A percentile compares a stretch with the other conserved stretches of the same genome.
phyloP scores from a whole-genome alignment of 2,113 vertebrate genomes.

The Condylura cristata region DNA sequence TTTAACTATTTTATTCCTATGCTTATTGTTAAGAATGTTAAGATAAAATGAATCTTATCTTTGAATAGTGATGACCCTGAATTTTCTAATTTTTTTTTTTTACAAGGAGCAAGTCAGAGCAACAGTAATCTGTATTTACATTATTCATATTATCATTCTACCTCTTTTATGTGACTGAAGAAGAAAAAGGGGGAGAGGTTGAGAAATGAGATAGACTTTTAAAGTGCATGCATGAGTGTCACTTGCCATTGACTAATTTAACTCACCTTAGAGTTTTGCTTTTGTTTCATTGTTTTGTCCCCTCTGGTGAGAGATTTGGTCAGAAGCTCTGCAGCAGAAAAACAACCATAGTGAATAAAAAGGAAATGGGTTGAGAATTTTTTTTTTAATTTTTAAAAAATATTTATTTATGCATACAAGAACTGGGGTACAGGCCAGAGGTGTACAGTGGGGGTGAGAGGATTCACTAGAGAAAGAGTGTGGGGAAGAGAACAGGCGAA shows the following conservation, averaged over 20 bases:
- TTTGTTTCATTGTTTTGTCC: not conserved
- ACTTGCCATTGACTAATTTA: not conserved
- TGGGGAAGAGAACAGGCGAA: too few relatives aligned
- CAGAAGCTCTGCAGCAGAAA: slow-evolving; percentile 23
- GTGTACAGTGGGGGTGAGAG: too few relatives aligned
- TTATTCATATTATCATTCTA: not conserved
- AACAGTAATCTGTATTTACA: not conserved
- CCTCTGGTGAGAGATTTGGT: not conserved
- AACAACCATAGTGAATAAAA: not conserved
- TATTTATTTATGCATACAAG: too few relatives aligned
- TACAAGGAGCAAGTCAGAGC: not conserved
- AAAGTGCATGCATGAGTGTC: not conserved
- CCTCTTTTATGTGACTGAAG: not conserved
- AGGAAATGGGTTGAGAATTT: not conserved
- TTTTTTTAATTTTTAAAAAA: too few relatives aligned
- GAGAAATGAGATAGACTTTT: slow-evolving; percentile 2
- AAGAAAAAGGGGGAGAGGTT: not conserved
- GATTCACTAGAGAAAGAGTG: too few relatives aligned
- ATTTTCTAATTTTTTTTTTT: slow-evolving; percentile 42
- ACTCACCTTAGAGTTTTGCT: not conserved
- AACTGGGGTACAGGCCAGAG: too few relatives aligned
- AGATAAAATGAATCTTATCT: slow-evolving; percentile 25
- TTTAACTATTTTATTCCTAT: not conserved
- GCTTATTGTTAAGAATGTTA: slow-evolving; percentile 13
- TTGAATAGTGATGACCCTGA: not conserved